Conservation (phyloP, 2,113 vertebrate genomes). For the Ivindomyrus marchei region DNA sequence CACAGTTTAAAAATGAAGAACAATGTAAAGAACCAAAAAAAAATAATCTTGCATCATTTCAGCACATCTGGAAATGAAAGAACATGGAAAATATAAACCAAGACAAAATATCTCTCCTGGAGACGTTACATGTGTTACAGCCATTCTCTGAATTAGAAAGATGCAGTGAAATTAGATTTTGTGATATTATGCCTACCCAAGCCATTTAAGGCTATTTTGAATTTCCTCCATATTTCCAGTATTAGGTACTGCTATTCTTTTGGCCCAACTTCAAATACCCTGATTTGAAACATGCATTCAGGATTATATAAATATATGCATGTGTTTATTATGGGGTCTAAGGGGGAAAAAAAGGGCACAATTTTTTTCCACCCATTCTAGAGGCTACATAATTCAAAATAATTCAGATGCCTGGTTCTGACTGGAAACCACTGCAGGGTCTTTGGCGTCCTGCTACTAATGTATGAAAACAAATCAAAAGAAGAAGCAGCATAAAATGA, state of each 20-base stretch:
- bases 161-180: background rate
- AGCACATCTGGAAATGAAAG: background rate
- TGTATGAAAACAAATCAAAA: slow-evolving; percentile 54
- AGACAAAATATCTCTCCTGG: background rate
- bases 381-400: background rate
- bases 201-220: background rate
- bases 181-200: background rate
- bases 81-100: background rate
- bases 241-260: background rate
- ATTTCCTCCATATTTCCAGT: background rate
- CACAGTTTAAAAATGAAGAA: background rate
- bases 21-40: background rate
- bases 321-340: background rate
- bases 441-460: slow-evolving; percentile 39
- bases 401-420: slow-evolving; percentile 45
- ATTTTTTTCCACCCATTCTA: slow-evolving; percentile 9
- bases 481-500: slow-evolving; percentile 50
- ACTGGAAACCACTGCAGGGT: slow-evolving; percentile 54
- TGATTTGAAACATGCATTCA: slow-evolving; percentile 6
- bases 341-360: background rate
- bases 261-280: background rate
- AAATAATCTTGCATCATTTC: background rate
- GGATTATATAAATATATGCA: slow-evolving; percentile 8
- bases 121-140: background rate
- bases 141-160: background rate